Conservation (phyloP, 2,888 invertebrate species). For the Drymonia ruficornis region DNA sequence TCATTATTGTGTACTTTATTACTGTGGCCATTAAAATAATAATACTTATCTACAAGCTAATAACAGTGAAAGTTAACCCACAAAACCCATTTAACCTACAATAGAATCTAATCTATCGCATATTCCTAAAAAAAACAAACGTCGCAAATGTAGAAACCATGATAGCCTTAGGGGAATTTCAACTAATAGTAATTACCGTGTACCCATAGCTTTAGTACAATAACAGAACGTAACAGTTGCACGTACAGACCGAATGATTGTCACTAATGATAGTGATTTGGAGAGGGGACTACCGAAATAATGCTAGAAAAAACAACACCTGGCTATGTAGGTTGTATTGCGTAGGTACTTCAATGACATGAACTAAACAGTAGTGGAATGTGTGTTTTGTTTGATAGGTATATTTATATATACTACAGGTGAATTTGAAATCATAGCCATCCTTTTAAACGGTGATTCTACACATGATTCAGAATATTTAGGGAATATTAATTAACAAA, state of each 20-base stretch:
- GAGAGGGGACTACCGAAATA: constrained; percentile 49
- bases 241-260: constrained; percentile 58
- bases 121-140: neutral
- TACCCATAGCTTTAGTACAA: constrained; percentile 36
- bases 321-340: constrained; percentile 38
- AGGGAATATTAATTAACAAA: too few species aligned
- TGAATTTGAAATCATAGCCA: too few species aligned
- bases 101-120: neutral
- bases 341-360: constrained; percentile 26
- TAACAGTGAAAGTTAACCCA: too few species aligned
- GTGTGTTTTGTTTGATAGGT: neutral
- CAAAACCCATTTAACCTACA: too few species aligned
- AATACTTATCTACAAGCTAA: too few species aligned
- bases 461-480: too few species aligned
- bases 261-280: constrained; percentile 65
- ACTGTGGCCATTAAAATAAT: too few species aligned
- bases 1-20: too few species aligned
- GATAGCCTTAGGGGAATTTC: constrained; percentile 8
- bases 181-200: constrained; percentile 20
- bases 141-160: neutral
- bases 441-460: too few species aligned
- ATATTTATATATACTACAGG: too few species aligned
- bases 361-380: neutral
- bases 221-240: constrained; percentile 51
- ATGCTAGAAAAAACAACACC: constrained; percentile 52